A percentile compares a stretch with the other conserved stretches of the same genome.
Conservation (phyloP, 2,113 vertebrate species). For the Elaphurus davidianus region DNA sequence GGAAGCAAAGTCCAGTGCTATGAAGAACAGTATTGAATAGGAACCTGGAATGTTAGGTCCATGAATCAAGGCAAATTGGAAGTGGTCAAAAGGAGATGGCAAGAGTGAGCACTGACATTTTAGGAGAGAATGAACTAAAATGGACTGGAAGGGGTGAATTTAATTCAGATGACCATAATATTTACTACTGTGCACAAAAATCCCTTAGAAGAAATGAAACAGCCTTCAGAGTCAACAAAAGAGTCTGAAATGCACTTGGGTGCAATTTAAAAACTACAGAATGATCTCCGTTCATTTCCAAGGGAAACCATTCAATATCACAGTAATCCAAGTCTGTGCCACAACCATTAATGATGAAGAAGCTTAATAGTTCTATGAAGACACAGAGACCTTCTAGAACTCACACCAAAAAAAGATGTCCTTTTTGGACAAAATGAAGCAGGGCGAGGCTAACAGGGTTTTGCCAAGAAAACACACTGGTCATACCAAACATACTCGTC, state of each 20-base stretch:
- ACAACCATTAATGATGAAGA: not conserved
- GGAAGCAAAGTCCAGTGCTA: not conserved
- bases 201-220: not conserved
- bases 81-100: not conserved
- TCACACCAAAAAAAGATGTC: not conserved
- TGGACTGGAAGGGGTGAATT: not conserved
- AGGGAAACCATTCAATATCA: not conserved
- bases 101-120: not conserved
- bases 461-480: not conserved
- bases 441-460: not conserved
- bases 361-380: not conserved
- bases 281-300: not conserved
- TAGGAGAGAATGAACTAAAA: not conserved
- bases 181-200: not conserved
- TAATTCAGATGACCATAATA: not conserved
- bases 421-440: not conserved
- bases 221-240: not conserved
- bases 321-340: not conserved
- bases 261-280: not conserved
- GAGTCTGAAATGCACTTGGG: not conserved
- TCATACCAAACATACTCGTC: not conserved
- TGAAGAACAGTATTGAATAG: not conserved
- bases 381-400: not conserved
- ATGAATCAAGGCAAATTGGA: not conserved
- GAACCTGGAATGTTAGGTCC: not conserved